Percentiles rank a stretch among this genome's conserved stretches.
phyloP scores from a whole-genome alignment of 2,113 vertebrate genomes.

The Actinemys pallida region DNA sequence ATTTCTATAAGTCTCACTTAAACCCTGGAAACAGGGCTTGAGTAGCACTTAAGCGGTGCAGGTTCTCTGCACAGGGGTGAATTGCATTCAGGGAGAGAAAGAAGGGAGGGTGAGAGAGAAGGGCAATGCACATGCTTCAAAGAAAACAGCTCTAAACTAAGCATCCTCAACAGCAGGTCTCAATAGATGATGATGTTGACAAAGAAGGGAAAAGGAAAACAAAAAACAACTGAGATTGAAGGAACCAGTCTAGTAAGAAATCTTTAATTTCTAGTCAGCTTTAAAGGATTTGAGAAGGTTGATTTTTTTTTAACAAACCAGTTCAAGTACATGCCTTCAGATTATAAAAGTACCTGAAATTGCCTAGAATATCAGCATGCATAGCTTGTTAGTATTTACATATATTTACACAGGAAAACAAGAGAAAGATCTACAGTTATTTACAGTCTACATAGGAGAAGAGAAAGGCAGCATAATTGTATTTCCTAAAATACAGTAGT shows the following conservation, averaged over 20 bases:
- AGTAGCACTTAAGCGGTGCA: neutral
- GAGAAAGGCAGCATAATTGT: conserved; percentile 87
- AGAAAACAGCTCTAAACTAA: neutral
- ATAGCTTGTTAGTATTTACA: conserved; percentile 96
- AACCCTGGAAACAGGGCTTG: neutral
- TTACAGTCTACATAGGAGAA: conserved; percentile 91
- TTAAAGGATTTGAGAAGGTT: conserved; percentile 80
- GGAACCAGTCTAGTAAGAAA: conserved; percentile 80
- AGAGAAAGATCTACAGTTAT: conserved; percentile 87
- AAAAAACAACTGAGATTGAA: conserved; percentile 54
- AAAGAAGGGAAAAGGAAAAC: neutral
- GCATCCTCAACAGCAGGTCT: neutral
- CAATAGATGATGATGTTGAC: rapidly evolving
- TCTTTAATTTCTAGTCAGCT: conserved; percentile 84
- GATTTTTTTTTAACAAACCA: conserved; percentile 83
- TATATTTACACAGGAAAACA: conserved; percentile 92
- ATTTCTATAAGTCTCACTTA: neutral
- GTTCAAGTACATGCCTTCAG: conserved; percentile 91
- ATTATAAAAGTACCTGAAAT: conserved; percentile 99
- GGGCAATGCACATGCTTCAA: rapidly evolving
- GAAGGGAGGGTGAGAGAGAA: neutral
- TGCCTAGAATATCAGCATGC: conserved; percentile 96
- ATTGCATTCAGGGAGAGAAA: rapidly evolving
- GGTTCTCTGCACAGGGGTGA: rapidly evolving
- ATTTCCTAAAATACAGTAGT: conserved; percentile 86